phyloP scores from a whole-genome alignment of 2,888 invertebrate species.

The Eumacrocentrus americanus region DNA sequence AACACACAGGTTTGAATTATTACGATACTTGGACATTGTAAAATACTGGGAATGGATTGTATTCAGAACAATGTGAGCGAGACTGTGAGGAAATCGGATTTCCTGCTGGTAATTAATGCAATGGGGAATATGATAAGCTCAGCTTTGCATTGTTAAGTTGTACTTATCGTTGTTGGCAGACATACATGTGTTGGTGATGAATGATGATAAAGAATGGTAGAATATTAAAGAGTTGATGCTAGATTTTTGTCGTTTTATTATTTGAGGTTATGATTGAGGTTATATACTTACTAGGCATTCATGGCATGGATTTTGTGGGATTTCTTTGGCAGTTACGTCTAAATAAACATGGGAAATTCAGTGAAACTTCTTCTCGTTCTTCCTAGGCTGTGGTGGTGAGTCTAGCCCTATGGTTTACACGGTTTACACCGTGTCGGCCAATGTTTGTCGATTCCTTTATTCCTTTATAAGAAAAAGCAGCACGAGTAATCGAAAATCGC shows the following conservation, averaged over 20 bases:
- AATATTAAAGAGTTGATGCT: not conserved
- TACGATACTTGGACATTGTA: not conserved
- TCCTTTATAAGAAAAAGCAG: too few species aligned
- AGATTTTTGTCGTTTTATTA: not conserved
- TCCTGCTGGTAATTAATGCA: constrained; percentile 5
- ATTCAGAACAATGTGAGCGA: not conserved
- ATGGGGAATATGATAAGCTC: not conserved
- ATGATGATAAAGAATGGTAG: not conserved
- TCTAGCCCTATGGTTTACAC: too few species aligned
- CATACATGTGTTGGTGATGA: not conserved
- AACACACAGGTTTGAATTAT: constrained; percentile 15
- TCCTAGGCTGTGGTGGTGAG: too few species aligned
- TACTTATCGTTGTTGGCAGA: not conserved
- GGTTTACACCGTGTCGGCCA: too few species aligned
- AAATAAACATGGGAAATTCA: not conserved
- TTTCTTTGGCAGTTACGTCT: not conserved
- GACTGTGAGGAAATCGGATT: constrained; percentile 9
- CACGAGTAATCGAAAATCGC: too few species aligned
- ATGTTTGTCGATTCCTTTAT: too few species aligned
- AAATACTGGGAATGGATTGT: not conserved
- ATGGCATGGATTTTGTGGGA: constrained; percentile 1
- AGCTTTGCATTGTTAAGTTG: constrained; percentile 14
- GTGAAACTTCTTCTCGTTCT: not conserved
- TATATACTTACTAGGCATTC: constrained; percentile 26
- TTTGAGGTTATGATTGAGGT: not conserved